Evolutionary conservation across 2,888 invertebrate genomes (phyloP), one percentile per base, ranked within the genome.

Genomic region (Rhodophaea formosa): DNA sequence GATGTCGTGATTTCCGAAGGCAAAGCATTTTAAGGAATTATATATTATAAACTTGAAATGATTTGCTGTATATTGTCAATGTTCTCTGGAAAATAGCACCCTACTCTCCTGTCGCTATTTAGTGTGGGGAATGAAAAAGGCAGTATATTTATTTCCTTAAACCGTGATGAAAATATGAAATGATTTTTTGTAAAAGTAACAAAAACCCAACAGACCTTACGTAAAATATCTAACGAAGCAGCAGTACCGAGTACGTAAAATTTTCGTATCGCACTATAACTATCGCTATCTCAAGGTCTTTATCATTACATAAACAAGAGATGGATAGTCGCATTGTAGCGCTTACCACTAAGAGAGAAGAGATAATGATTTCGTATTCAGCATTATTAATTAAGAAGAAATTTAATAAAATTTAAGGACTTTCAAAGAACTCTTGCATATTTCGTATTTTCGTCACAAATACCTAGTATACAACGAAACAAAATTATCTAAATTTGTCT

Each of bases 31-130:
- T 44, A 14, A 29, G 45, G n/a, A n/a, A 10, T 35, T 10, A 0
- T 15, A 8, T 43, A 23, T 23, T 8, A 10, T 12, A 39, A n/a
- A 17, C 61, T 64, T 68, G 66, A 76, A 82, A 79, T 74, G 79
- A 78, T 82, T 82, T 74, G 72, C 72, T 73, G 66, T 16, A 58
- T 39, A 39, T 56, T 58, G 58, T 65, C 59, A 62, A 60, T 85
- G 85, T 86, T 84, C 77, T 85, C 77, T 83, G 82, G 74, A 79
- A 52, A 65, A 71, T 84, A 88, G 88, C 84, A 89, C 87, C 87
- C 86, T 85, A 79, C 76, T 86, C 79, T 88, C 82, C 87, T 88
- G 70, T 88, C 86, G 88, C 87, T 88, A 81, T 84, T n/a, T 88
- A 87, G 84, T 86, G 77, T 85, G 85, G 80, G 75, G 75, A 84